A percentile compares a stretch with the other conserved stretches of the same genome.
Evolutionary conservation across 1,140 invertebrate genomes (phyloP).

Genomic region (Drosophila carrolli): DNA sequence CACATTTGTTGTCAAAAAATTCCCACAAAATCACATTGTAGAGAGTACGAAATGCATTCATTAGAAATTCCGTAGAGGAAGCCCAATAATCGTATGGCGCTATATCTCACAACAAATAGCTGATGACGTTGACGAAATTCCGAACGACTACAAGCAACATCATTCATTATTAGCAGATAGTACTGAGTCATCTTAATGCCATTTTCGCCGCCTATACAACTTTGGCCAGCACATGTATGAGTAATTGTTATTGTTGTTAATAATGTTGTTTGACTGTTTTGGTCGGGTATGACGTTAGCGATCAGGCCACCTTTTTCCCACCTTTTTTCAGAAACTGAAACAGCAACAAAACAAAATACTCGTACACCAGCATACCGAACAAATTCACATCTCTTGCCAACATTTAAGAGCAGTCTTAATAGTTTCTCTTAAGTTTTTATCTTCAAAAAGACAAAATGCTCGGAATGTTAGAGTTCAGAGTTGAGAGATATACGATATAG

Average conservation of each 20-base stretch:
- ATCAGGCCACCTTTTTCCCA: conserved; percentile 70
- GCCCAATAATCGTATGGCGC: neutral
- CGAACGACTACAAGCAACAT: conserved; percentile 9
- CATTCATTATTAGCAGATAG: conserved; percentile 26
- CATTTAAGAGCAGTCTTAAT: conserved; percentile 29
- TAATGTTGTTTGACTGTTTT: conserved; percentile 32
- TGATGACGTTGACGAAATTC: conserved; percentile 33
- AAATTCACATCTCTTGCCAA: conserved; percentile 8
- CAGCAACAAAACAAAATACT: conserved; percentile 20
- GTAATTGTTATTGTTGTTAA: conserved; percentile 48
- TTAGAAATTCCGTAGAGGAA: conserved; percentile 16
- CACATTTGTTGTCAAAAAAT: conserved; percentile 27
- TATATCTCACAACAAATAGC: conserved; percentile 10
- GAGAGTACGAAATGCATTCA: conserved; percentile 17
- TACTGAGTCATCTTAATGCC: conserved; percentile 35
- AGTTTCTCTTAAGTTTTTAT: conserved; percentile 22
- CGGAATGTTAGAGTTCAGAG: conserved; percentile 3
- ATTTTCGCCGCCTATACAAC: conserved; percentile 4
- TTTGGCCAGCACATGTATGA: conserved; percentile 39
- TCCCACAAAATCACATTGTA: conserved; percentile 13
- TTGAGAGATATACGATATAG: conserved; percentile 11
- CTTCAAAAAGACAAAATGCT: conserved; percentile 2
- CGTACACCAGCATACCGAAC: conserved; percentile 6
- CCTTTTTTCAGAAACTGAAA: conserved; percentile 20
- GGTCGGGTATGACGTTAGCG: conserved; percentile 56